A percentile compares a stretch with the other conserved stretches of the same genome.
These are phyloP conservation scores for Aethes cnicana DNA, from an alignment of 2,888 invertebrate species.

Conservation along the genomic window DNA sequence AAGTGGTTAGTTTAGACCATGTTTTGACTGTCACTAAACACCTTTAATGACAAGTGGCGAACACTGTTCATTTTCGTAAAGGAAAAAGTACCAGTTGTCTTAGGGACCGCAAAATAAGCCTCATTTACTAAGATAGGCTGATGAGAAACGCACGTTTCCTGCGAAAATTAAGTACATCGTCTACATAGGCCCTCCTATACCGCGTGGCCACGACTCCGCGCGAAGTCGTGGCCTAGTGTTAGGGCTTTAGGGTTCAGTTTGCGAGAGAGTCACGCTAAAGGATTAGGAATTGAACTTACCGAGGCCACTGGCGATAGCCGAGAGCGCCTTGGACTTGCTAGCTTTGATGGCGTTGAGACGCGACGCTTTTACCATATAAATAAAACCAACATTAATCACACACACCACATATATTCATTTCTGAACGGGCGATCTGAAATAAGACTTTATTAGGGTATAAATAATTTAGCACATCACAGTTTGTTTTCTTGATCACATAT, in stretches of 20 bases:
- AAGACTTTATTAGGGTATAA: constrained; percentile 73
- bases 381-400: constrained; percentile 82
- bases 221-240: neutral
- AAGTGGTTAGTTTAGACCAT: too few relatives aligned
- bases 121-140: too few relatives aligned
- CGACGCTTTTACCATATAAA: constrained; percentile 85
- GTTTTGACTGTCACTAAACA: too few relatives aligned
- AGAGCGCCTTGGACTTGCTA: constrained; percentile 93
- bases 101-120: too few relatives aligned
- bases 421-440: constrained; percentile 74
- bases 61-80: too few relatives aligned
- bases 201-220: neutral
- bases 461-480: constrained; percentile 53
- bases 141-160: too few relatives aligned
- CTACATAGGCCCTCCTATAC: too few relatives aligned
- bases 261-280: constrained; percentile 36
- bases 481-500: constrained; percentile 50
- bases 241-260: constrained; percentile 32
- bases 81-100: too few relatives aligned
- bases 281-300: constrained; percentile 87
- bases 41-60: too few relatives aligned
- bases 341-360: constrained; percentile 86
- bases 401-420: constrained; percentile 70
- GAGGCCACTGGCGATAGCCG: constrained; percentile 94
- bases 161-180: too few relatives aligned